Percentiles rank a stretch among this genome's conserved stretches.
Conservation (phyloP, 2,113 vertebrate species). For the Phrynosoma platyrhinos region DNA sequence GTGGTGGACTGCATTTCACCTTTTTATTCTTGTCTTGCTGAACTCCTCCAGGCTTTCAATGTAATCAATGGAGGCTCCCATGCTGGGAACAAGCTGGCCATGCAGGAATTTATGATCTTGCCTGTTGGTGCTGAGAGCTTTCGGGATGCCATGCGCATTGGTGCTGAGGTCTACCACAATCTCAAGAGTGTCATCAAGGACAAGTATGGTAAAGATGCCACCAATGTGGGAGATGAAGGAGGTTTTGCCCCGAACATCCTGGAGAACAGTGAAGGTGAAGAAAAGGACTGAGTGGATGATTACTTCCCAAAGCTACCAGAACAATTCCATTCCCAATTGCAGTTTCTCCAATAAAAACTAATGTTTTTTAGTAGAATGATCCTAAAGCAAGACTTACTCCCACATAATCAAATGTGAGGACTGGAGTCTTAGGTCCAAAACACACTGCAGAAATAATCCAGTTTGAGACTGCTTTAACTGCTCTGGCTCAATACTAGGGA, state of each 20-base stretch:
- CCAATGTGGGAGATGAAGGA: slow-evolving; percentile 92
- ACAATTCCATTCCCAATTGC: neutral
- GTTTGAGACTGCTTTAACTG: too few species aligned
- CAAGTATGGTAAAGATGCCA: slow-evolving; percentile 93
- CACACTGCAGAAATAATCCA: too few species aligned
- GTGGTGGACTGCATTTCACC: slow-evolving; percentile 23
- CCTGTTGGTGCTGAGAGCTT: slow-evolving; percentile 94
- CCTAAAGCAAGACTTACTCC: neutral
- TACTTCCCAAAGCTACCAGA: neutral
- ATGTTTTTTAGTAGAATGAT: neutral
- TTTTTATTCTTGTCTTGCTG: slow-evolving; percentile 13
- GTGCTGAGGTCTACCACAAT: slow-evolving; percentile 93
- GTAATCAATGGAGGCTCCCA: slow-evolving; percentile 95
- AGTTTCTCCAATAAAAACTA: neutral
- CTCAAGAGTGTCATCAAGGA: slow-evolving; percentile 92
- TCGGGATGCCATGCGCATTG: slow-evolving; percentile 88
- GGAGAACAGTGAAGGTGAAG: slow-evolving; percentile 93
- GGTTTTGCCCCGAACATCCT: slow-evolving; percentile 94
- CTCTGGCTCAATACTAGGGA: too few species aligned
- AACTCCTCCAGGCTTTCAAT: slow-evolving; percentile 86
- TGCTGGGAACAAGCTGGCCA: slow-evolving; percentile 91
- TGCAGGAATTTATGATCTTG: slow-evolving; percentile 96
- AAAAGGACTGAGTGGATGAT: neutral
- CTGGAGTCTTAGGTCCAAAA: neutral
- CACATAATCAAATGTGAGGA: neutral